These are phyloP conservation scores for Tragelaphus scriptus DNA, from an alignment of 2,113 vertebrate species.

Conservation along the genomic window DNA sequence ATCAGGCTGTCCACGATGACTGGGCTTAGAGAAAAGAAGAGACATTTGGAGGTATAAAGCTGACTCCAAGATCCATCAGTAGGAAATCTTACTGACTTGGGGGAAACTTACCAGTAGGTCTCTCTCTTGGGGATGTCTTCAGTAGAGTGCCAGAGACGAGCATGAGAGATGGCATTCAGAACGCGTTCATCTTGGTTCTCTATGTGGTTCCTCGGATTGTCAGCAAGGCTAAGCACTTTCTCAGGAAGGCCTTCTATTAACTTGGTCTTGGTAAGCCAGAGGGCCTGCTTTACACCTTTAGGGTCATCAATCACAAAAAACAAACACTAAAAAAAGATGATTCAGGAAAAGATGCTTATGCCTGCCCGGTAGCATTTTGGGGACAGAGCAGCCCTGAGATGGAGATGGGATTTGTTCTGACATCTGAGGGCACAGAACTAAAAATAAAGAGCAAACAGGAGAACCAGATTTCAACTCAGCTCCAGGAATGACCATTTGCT, in stretches of 20 bases:
- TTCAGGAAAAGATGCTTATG: neutral
- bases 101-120: slow-evolving; percentile 85
- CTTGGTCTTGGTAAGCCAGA: slow-evolving; percentile 95
- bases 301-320: neutral
- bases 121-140: slow-evolving; percentile 78
- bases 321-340: neutral
- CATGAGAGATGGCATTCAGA: slow-evolving; percentile 81
- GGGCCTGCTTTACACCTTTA: slow-evolving; percentile 90
- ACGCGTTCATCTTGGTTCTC: slow-evolving; percentile 83
- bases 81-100: neutral
- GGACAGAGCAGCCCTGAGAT: neutral
- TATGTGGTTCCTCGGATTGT: slow-evolving; percentile 76
- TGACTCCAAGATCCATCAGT: neutral
- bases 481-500: neutral
- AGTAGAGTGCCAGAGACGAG: slow-evolving; percentile 88
- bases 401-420: neutral
- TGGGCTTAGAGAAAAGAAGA: slow-evolving; percentile 79
- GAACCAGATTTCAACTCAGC: neutral
- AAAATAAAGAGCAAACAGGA: neutral
- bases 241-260: slow-evolving; percentile 85
- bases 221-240: slow-evolving; percentile 75
- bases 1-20: slow-evolving; percentile 87
- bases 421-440: neutral
- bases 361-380: neutral
- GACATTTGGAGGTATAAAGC: slow-evolving; percentile 2